Evolutionary conservation across 2,797 vertebrate genomes (phyloP), one percentile per base, ranked within the genome.

Genomic region (Gallinago solitaria): DNA sequence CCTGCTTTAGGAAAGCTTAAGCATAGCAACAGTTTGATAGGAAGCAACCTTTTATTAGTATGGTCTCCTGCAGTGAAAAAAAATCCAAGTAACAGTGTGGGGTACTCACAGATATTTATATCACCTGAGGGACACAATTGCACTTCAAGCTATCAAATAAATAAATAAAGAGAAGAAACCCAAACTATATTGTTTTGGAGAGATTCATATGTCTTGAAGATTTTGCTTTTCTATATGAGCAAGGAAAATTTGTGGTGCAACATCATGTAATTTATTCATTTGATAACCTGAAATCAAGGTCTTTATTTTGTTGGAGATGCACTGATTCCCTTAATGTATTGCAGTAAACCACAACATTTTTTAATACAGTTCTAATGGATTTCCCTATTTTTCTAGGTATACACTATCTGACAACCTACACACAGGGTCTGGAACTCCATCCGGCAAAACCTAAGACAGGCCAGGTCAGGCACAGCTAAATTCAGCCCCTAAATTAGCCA

Each of bases 1-100:
- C 17, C 17, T 59, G 12, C 12, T 65, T 79, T 82, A 89, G 45
- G 32, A 89, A 65, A 59, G 18, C 18, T 92, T 88, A 64, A 92
- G 16, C 20, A 27, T 25, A 53, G 53, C 8, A 79, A 35, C 11
- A 70, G 17, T 70, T 59, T 89, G n/a, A 74, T 27, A 47, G 27
- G 39, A 89, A 21, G 16, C 2, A 90, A 63, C 12, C 3, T 73
- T 17, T 20, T 33, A 50, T 53, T 35, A 41, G 21, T 51, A 59
- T 39, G 48, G 41, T 87, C 16, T 70, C 56, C 30, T 74, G 19
- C 8, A 56, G 25, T 54, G 57, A 81, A 90, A 84, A 84, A 71
- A 56, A 67, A 17, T n/a, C 10, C 19, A 56, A 81, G 39, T 77
- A 67, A 74, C 60, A 56, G 53, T 25, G 12, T 4, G 76, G 21